phyloP scores from a whole-genome alignment of 2,797 vertebrate genomes.

The Scarus forsteni region DNA sequence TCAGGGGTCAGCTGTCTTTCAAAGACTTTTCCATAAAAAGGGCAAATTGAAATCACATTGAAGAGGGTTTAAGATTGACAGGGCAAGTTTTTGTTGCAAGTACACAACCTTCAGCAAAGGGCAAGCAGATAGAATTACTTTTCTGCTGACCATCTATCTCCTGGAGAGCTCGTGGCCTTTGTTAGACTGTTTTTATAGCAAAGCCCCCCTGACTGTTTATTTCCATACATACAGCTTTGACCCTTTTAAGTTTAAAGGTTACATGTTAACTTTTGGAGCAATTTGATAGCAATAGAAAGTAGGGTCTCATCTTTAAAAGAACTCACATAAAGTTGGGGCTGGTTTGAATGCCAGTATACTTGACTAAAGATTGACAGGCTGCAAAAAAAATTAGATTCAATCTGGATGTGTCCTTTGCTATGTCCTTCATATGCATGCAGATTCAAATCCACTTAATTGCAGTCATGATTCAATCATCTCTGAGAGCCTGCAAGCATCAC shows the following conservation, averaged over 20 bases:
- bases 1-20: conserved; percentile 59
- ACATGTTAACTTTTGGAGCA: conserved; percentile 30
- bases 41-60: conserved; percentile 37
- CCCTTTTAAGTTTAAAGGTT: conserved; percentile 44
- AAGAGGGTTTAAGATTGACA: conserved; percentile 31
- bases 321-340: conserved; percentile 56
- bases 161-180: conserved; percentile 22
- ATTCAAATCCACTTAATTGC: conserved; percentile 73
- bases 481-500: conserved; percentile 42
- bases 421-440: conserved; percentile 64
- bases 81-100: conserved; percentile 33
- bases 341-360: conserved; percentile 45
- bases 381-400: conserved; percentile 72
- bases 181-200: conserved; percentile 29
- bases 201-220: conserved; percentile 1
- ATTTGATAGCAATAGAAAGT: conserved; percentile 23
- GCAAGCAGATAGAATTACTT: conserved; percentile 38
- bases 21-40: conserved; percentile 31
- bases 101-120: conserved; percentile 51
- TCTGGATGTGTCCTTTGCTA: conserved; percentile 57
- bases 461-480: conserved; percentile 73
- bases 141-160: conserved; percentile 14
- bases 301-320: conserved; percentile 56
- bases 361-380: conserved; percentile 69
- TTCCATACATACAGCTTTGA: conserved; percentile 36